Evolutionary conservation across 2,113 vertebrate genomes (phyloP).

Genomic region (Hydrolagus affinis): DNA sequence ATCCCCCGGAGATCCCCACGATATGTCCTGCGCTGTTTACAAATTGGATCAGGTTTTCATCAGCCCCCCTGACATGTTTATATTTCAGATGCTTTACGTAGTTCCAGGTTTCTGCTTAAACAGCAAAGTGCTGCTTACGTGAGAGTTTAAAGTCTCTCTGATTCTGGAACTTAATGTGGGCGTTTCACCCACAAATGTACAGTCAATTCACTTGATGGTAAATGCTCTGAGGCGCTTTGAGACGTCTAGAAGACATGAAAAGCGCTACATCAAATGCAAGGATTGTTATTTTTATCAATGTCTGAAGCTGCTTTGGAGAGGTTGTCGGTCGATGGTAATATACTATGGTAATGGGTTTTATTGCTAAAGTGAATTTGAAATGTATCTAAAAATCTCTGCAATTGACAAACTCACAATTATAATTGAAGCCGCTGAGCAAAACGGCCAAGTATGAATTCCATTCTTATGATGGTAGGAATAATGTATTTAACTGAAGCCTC

Average conservation of each 20-base stretch:
- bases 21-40: background rate
- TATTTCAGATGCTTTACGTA: background rate
- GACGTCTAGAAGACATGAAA: too few species aligned
- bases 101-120: slow-evolving; percentile 3
- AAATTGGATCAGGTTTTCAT: slow-evolving; percentile 17
- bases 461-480: too few species aligned
- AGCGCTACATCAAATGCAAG: too few species aligned
- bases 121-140: background rate
- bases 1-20: background rate
- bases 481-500: too few species aligned
- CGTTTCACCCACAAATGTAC: too few species aligned
- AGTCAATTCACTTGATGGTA: too few species aligned
- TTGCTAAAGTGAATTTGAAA: background rate
- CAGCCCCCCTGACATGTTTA: slow-evolving; percentile 18
- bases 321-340: background rate
- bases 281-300: too few species aligned
- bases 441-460: too few species aligned
- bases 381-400: background rate
- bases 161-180: background rate
- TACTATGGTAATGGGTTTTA: background rate
- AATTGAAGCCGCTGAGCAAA: too few species aligned
- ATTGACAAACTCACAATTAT: too few species aligned
- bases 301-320: too few species aligned
- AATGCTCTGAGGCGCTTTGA: too few species aligned
- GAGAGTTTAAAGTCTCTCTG: background rate